Base-by-base conservation (phyloP, 2,797 vertebrate species). In the Dendrocincla fuliginosa region DNA sequence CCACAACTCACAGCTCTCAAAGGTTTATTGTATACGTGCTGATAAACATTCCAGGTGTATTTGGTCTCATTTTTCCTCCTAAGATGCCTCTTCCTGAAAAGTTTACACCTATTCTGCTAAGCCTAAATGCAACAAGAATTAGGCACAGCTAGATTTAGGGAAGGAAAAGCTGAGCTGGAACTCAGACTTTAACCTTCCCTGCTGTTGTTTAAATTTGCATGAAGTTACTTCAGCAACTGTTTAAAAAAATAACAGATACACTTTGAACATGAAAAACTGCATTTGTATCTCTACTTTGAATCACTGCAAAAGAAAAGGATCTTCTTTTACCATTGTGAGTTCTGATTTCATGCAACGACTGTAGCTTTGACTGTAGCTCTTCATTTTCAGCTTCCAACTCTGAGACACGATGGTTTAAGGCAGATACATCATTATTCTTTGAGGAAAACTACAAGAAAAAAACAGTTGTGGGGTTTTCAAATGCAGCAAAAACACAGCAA, bases 321-420 rank as follows among this genome's bases (percentile, higher is more conserved):
- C 19, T 55, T 33, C 18, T 42, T 39, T 96, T 98, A 99, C 99
- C 98, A 24, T 99, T 99, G 9, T 98, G 98, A 35, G 96, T 96
- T 96, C 96, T 98, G 55, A 99, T 97, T 61, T 99, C 98, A 50
- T 98, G 82, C 19, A 98, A 97, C 1, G 98, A 98, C 35, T 99
- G 98, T 15, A 98, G 93, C 86, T 98, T 99, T 95, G 98, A 98
- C 16, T 98, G 97, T 61, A 98, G 97, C 3, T 98, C 98, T 95
- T 98, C 98, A 22, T 98, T 96, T 93, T 99, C 98, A 81, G 94
- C 98, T 94, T 99, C 98, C 57, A 99, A 97, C 4, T 98, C 98
- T 5, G 97, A 97, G 91, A 99, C 70, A 4, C 74, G 98, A 75
- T 76, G 96, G 69, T 96, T 98, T 71, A 99, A 97, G 19, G 96